Percentiles rank a stretch among this genome's conserved stretches.
phyloP scores from a whole-genome alignment of 2,888 invertebrate species.

The Electrophaes corylata region DNA sequence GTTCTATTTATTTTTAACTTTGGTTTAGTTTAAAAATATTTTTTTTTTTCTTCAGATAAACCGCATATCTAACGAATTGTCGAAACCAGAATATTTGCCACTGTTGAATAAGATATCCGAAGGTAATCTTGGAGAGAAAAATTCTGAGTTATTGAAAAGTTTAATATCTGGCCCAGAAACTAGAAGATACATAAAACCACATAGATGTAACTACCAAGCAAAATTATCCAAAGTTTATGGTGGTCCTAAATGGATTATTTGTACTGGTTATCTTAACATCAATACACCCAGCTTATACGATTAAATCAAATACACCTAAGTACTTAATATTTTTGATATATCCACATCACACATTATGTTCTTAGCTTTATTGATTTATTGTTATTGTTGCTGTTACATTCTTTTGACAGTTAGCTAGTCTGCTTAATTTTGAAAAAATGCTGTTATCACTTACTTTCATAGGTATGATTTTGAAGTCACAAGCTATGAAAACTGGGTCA shows the following conservation, averaged over 20 bases:
- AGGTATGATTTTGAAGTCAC: too few species aligned
- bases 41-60: conserved; percentile 63
- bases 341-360: too few species aligned
- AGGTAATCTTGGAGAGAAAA: conserved; percentile 56
- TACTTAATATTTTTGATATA: too few species aligned
- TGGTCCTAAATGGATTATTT: conserved; percentile 76
- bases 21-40: background rate
- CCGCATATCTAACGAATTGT: conserved; percentile 68
- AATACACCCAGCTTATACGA: conserved; percentile 76
- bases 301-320: conserved; percentile 42
- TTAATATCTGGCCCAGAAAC: conserved; percentile 66
- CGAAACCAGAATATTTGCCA: conserved; percentile 68
- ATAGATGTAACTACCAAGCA: conserved; percentile 76
- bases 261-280: conserved; percentile 74
- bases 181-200: conserved; percentile 75
- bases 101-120: conserved; percentile 69
- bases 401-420: too few species aligned
- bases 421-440: too few species aligned
- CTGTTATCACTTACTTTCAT: too few species aligned
- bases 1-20: too few species aligned
- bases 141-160: conserved; percentile 60
- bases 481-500: too few species aligned
- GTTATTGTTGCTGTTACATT: too few species aligned
- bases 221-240: conserved; percentile 64
- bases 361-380: too few species aligned